Percentiles rank a stretch among this genome's conserved stretches.
Evolutionary conservation across 2,888 invertebrate species (phyloP).

Genomic region (Neoscelio sp.): DNA sequence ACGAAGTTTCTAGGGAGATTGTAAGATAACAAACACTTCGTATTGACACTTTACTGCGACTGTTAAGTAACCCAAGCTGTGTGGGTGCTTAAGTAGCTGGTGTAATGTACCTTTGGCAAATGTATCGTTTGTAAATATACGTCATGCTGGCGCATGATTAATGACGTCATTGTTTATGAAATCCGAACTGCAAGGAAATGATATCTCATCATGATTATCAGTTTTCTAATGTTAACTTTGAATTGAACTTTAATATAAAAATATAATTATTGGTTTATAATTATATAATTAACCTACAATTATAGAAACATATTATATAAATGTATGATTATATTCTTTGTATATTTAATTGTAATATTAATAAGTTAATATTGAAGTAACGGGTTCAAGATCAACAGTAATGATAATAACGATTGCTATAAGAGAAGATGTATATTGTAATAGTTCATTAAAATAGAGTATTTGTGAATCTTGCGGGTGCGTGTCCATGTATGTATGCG

Average conservation of each 20-base stretch:
- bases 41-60: slow-evolving; percentile 22
- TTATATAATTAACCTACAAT: too few species aligned
- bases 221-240: neutral
- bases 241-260: neutral
- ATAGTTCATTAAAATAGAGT: too few species aligned
- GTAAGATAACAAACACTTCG: slow-evolving; percentile 31
- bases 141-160: slow-evolving; percentile 15
- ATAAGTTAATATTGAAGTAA: too few species aligned
- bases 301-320: too few species aligned
- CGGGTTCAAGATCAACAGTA: too few species aligned
- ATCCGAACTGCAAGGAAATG: slow-evolving; percentile 3
- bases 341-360: too few species aligned
- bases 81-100: slow-evolving; percentile 18
- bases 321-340: too few species aligned
- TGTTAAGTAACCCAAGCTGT: neutral
- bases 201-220: slow-evolving; percentile 5
- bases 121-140: slow-evolving; percentile 33
- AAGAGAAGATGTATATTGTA: too few species aligned
- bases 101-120: slow-evolving; percentile 19
- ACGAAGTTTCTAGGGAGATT: slow-evolving; percentile 20
- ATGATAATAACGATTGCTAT: too few species aligned
- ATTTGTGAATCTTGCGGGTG: too few species aligned
- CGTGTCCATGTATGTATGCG: too few species aligned
- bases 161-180: slow-evolving; percentile 16
- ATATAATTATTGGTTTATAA: too few species aligned